phyloP scores from a whole-genome alignment of 2,113 vertebrate genomes.

The Calidris pugnax region DNA sequence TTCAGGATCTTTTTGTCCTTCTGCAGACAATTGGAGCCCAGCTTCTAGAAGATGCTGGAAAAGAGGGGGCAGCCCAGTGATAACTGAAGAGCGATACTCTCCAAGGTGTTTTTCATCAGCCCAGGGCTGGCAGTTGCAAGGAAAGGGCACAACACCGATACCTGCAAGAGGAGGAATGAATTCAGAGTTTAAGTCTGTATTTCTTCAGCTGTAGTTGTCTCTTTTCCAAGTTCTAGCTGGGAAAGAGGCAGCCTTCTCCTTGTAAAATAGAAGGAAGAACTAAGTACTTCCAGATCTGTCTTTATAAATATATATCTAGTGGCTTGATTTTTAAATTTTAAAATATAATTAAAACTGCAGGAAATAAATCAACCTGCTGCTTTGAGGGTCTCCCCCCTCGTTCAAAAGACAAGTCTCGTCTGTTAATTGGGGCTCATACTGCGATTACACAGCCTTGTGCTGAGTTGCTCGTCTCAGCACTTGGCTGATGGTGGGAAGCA shows the following conservation, averaged over 20 bases:
- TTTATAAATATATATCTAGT: not conserved
- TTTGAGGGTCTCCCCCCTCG: not conserved
- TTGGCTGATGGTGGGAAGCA: not conserved
- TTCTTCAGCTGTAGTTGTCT: not conserved
- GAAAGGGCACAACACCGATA: not conserved
- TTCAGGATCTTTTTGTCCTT: not conserved
- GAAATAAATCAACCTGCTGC: not conserved
- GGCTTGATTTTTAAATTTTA: not conserved
- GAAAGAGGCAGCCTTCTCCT: not conserved
- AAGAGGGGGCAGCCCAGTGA: not conserved
- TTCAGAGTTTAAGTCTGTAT: not conserved
- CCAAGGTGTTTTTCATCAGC: not conserved
- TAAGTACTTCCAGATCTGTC: not conserved
- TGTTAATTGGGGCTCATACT: not conserved
- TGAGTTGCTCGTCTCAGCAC: not conserved
- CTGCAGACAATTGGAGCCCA: not conserved
- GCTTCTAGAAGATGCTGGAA: not conserved
- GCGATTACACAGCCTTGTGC: not conserved
- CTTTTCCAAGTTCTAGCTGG: not conserved
- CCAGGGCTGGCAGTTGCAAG: not conserved
- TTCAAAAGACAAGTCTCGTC: not conserved
- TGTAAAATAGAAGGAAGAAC: not conserved
- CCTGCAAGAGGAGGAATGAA: not conserved
- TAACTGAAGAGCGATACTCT: not conserved
- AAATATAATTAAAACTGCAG: not conserved